Evolutionary conservation across 2,113 vertebrate species (phyloP), one percentile per base, ranked within the genome.

Genomic region (Semicossyphus pulcher): DNA sequence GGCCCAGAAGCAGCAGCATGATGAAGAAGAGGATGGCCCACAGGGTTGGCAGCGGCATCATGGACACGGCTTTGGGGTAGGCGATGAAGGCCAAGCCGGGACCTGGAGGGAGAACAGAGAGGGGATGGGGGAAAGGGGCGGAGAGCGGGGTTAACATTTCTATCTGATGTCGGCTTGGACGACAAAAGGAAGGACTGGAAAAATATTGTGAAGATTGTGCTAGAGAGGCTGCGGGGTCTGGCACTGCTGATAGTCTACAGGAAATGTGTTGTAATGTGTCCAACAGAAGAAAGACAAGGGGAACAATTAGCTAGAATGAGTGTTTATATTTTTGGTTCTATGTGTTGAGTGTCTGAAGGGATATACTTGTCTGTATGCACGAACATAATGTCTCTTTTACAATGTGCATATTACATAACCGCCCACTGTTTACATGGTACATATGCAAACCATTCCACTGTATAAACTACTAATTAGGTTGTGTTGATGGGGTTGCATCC

Each of bases 21-120:
- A 99, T 96, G 88, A 99, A 99, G 93, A 99, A 99, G 42, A 99
- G 96, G 87, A 99, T 94, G 71, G 98, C 97, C 98, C 98, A 99
- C 88, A 99, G 96, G 3, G 96, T 97, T 86, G 98, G 97, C 92
- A 98, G 83, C 0, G 98, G 98, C 97, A 99, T 99, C 97, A 99
- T 97, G 25, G 97, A 96, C 86, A 99, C 98, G 26, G 98, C 97
- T 93, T 99, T 99, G 5, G 98, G 98, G 89, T 99, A 99, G 57
- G 98, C 98, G 28, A 99, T 99, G 90, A 99, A 99, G 85, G 97
- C 98, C 93, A 99, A 87, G 79, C 98, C 98, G 15, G 98, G 98
- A 94, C 97, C 98, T 99, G 85, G 85, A 86, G 72, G 89, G 91
- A 84, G 92, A 91, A 87, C 89, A 94, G 81, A 94, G 74, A 64